phyloP scores from a whole-genome alignment of 1,140 invertebrate species.

The Globodera ellingtonae region DNA sequence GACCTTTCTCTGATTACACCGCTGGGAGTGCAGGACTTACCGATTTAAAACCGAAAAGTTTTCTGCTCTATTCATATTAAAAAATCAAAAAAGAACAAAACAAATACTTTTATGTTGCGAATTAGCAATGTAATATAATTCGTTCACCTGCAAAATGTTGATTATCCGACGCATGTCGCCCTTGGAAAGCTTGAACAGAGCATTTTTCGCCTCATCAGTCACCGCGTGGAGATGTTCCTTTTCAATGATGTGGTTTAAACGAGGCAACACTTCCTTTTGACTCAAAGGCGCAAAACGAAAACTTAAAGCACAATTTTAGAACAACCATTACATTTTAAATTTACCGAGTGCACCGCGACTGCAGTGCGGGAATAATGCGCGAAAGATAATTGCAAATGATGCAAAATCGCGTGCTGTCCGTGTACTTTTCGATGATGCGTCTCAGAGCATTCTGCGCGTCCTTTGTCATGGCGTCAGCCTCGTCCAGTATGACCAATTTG shows the following conservation, averaged over 20 bases:
- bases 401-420: slow-evolving; percentile 95
- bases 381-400: slow-evolving; percentile 98
- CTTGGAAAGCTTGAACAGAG: slow-evolving; percentile 82
- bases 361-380: slow-evolving; percentile 96
- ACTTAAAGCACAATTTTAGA: slow-evolving; percentile 35
- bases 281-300: slow-evolving; percentile 91
- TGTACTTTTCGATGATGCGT: slow-evolving; percentile 81
- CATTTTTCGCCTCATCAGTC: slow-evolving; percentile 86
- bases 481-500: slow-evolving; percentile 96
- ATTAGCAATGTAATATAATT: background rate
- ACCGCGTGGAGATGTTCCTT: slow-evolving; percentile 81
- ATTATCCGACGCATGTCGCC: slow-evolving; percentile 98
- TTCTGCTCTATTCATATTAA: background rate
- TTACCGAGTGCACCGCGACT: slow-evolving; percentile 88
- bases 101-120: slow-evolving; percentile 6
- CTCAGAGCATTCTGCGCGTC: slow-evolving; percentile 98
- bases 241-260: slow-evolving; percentile 81
- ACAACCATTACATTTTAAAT: background rate
- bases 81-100: no score
- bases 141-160: slow-evolving; percentile 77
- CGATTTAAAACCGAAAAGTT: background rate
- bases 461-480: slow-evolving; percentile 99
- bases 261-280: slow-evolving; percentile 81
- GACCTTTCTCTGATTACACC: no score
- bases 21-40: no score